Percentiles rank a stretch among this genome's conserved stretches.
Conservation (phyloP, 2,113 vertebrate genomes). For the Catharus minimus region DNA sequence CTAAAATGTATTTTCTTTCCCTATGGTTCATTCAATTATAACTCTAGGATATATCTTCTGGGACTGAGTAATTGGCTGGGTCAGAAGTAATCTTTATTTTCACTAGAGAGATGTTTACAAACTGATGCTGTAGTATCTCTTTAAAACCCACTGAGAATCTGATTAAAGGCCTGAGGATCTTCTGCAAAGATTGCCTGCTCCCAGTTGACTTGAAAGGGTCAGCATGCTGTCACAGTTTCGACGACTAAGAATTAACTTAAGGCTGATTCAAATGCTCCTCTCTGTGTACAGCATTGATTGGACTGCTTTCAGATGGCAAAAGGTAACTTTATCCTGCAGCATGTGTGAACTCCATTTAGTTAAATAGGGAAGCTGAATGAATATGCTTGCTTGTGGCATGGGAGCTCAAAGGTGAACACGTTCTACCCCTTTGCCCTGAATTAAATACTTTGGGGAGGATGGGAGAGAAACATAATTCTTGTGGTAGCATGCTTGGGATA, state of each 20-base stretch:
- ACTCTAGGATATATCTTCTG: constrained; percentile 61
- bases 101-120: constrained; percentile 67
- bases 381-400: not conserved
- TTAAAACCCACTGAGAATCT: constrained; percentile 70
- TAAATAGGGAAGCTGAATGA: constrained; percentile 49
- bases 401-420: constrained; percentile 12
- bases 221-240: constrained; percentile 61
- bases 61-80: constrained; percentile 68
- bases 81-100: constrained; percentile 71
- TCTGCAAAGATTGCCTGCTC: constrained; percentile 64
- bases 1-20: constrained; percentile 45
- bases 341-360: constrained; percentile 58
- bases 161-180: constrained; percentile 69
- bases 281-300: constrained; percentile 63
- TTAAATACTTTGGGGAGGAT: constrained; percentile 43
- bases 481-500: not conserved
- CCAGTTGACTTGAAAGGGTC: constrained; percentile 68
- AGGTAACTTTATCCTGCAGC: constrained; percentile 57
- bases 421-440: constrained; percentile 36
- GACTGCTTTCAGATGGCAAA: constrained; percentile 48
- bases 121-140: constrained; percentile 63
- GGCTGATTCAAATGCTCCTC: constrained; percentile 63
- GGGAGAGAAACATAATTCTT: constrained; percentile 25
- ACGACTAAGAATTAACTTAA: constrained; percentile 68
- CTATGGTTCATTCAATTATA: constrained; percentile 56